Percentiles rank a stretch among this genome's conserved stretches.
Conservation (phyloP, 2,888 invertebrate genomes). For the Azorinus chamasolen region DNA sequence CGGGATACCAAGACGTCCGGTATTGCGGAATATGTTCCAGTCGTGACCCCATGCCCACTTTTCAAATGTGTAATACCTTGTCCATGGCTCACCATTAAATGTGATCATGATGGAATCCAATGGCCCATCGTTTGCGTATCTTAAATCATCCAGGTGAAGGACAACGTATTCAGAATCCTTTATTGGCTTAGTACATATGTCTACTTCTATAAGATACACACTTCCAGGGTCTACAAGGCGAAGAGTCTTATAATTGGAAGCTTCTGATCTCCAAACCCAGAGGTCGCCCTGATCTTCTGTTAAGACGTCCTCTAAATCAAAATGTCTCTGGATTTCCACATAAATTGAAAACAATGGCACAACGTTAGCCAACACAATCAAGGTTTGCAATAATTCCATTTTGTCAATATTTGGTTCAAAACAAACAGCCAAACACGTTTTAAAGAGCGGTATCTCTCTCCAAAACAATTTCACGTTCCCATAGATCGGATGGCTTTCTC, state of each 20-base stretch:
- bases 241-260: slow-evolving; percentile 38
- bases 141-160: slow-evolving; percentile 40
- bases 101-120: slow-evolving; percentile 38
- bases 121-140: slow-evolving; percentile 57
- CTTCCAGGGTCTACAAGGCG: slow-evolving; percentile 35
- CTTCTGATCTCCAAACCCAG: slow-evolving; percentile 57
- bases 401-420: no score
- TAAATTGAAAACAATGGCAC: not conserved
- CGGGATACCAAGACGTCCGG: slow-evolving; percentile 32
- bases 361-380: no score
- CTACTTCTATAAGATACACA: slow-evolving; percentile 31
- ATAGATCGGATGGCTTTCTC: no score
- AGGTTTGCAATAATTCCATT: no score
- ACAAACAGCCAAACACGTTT: no score
- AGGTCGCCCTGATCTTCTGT: slow-evolving; percentile 11
- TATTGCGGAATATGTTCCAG: slow-evolving; percentile 59
- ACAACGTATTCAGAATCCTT: slow-evolving; percentile 15
- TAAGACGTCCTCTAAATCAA: slow-evolving; percentile 42
- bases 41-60: slow-evolving; percentile 57
- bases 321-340: slow-evolving; percentile 52
- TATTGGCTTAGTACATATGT: slow-evolving; percentile 40
- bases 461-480: no score
- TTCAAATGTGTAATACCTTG: slow-evolving; percentile 25
- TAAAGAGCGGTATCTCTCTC: no score
- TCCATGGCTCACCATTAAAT: slow-evolving; percentile 32